These are phyloP conservation scores for Stenolophus ochropezus DNA, from an alignment of 2,888 invertebrate genomes.

Conservation along the genomic window DNA sequence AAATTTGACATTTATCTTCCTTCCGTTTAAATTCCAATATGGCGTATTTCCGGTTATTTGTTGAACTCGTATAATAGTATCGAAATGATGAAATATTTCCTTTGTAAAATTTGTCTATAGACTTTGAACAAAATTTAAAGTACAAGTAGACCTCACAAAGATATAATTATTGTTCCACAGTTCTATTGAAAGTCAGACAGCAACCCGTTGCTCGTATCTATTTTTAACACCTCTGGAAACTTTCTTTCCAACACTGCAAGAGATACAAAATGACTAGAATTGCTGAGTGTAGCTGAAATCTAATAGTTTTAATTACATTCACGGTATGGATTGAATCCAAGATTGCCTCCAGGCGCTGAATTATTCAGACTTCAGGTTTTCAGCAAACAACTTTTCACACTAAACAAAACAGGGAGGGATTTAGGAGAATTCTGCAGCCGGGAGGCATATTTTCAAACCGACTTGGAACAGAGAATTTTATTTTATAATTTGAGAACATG, in stretches of 20 bases:
- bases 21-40: too few species aligned
- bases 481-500: too few species aligned
- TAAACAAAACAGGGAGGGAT: background rate
- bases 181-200: too few species aligned
- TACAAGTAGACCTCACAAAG: too few species aligned
- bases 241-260: background rate
- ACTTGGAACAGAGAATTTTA: too few species aligned
- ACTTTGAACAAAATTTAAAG: too few species aligned
- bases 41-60: too few species aligned
- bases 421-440: background rate
- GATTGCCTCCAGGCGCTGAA: background rate
- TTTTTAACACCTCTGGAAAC: background rate
- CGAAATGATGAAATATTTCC: too few species aligned
- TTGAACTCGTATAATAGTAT: too few species aligned
- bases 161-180: too few species aligned
- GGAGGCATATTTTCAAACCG: background rate
- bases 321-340: background rate
- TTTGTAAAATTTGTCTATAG: too few species aligned
- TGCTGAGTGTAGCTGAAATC: background rate
- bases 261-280: background rate
- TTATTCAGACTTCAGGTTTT: background rate
- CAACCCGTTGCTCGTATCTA: background rate
- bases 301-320: constrained; percentile 8
- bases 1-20: too few species aligned
- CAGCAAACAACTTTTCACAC: background rate